Percentiles rank a stretch among this genome's conserved stretches.
Evolutionary conservation across 2,888 invertebrate genomes (phyloP).

Genomic region (Cephus runcator): DNA sequence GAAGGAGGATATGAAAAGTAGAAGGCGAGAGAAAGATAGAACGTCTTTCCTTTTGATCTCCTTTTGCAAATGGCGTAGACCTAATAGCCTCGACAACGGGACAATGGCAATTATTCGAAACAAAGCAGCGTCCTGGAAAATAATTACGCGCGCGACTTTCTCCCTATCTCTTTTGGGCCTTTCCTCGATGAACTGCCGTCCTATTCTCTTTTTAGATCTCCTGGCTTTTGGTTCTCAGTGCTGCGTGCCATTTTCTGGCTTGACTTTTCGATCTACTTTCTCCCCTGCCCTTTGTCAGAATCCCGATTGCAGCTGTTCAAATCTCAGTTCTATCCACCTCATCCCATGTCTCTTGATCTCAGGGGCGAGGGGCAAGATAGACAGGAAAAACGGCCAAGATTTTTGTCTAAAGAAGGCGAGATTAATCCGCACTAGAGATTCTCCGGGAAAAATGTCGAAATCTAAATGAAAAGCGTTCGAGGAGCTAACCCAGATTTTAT

Average conservation of each 20-base stretch:
- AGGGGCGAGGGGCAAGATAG: not conserved
- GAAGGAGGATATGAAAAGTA: not conserved
- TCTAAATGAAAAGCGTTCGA: conserved; percentile 4
- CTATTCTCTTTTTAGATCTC: not conserved
- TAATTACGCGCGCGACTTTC: conserved; percentile 19
- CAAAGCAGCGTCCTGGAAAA: conserved; percentile 20
- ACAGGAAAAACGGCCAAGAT: not conserved
- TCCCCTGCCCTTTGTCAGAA: not conserved
- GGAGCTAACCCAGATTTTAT: not conserved
- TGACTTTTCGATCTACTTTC: not conserved
- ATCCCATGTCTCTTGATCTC: not conserved
- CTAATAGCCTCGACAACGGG: conserved; percentile 20
- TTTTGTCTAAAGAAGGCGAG: not conserved
- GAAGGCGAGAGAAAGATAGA: conserved; percentile 10
- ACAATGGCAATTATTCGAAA: conserved; percentile 24
- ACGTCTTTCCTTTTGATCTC: conserved; percentile 22
- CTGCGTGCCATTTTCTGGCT: not conserved
- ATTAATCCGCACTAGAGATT: not conserved
- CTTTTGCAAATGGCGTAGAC: conserved; percentile 20
- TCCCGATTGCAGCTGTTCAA: not conserved
- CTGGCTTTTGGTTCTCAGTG: not conserved
- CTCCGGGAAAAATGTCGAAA: not conserved
- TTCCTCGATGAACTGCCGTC: not conserved
- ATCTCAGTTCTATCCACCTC: not conserved
- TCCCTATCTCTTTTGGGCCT: not conserved